Percentiles rank a stretch among this genome's conserved stretches.
These are phyloP conservation scores for Lasioglossum villosulum DNA, from an alignment of 2,888 invertebrate genomes.

Conservation along the genomic window DNA sequence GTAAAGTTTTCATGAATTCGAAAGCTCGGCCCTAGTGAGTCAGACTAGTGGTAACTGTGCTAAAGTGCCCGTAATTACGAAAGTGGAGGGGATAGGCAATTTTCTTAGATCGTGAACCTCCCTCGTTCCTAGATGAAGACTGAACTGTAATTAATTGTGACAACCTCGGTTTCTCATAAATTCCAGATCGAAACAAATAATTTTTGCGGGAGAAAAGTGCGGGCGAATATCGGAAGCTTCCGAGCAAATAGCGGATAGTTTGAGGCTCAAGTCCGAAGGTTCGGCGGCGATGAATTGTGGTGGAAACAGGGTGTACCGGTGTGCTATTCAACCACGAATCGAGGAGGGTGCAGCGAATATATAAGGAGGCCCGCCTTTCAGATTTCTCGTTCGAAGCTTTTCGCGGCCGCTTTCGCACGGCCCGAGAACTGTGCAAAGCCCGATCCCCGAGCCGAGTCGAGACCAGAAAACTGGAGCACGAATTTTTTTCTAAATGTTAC, in stretches of 20 bases:
- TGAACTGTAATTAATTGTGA: too few species aligned
- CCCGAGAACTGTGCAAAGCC: background rate
- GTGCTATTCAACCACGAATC: slow-evolving; percentile 11
- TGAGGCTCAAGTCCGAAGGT: background rate
- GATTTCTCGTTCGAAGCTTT: slow-evolving; percentile 8
- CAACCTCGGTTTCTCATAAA: background rate
- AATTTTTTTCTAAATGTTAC: slow-evolving; percentile 5
- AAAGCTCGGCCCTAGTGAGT: too few species aligned
- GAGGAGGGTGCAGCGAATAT: background rate
- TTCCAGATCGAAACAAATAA: background rate
- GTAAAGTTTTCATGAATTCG: too few species aligned
- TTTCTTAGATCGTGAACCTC: too few species aligned
- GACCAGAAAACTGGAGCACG: slow-evolving; percentile 5
- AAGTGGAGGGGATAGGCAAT: too few species aligned
- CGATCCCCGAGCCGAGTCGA: background rate
- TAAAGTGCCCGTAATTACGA: too few species aligned
- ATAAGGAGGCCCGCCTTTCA: background rate
- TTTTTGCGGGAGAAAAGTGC: background rate
- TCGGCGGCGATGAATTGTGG: slow-evolving; percentile 4
- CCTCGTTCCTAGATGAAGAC: too few species aligned
- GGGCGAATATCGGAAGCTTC: background rate
- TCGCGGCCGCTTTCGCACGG: slow-evolving; percentile 7
- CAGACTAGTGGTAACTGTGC: too few species aligned
- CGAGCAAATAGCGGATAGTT: background rate
- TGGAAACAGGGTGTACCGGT: background rate